Evolutionary conservation across 2,113 vertebrate genomes (phyloP), one percentile per base, ranked within the genome.

Genomic region (Perognathus longimembris): DNA sequence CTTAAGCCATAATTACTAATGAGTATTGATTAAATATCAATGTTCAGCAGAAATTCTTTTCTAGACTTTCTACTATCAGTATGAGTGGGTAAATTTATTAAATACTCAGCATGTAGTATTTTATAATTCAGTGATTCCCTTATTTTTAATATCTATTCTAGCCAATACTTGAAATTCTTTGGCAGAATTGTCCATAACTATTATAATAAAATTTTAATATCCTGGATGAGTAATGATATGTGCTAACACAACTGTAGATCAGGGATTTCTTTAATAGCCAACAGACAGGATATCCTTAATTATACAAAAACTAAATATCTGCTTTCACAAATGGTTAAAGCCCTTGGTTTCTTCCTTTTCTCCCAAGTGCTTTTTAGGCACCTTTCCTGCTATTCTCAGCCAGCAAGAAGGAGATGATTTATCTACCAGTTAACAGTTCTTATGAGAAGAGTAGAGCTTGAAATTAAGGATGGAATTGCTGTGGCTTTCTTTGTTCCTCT

Each of bases 61-160:
- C 80, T 50, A 34, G 85, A 81, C 87, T 50, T 36, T 71, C 38
- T 78, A 40, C 30, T 67, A 36, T 78, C 70, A 89, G 67, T 34
- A 69, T 80, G 30, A 42, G 11, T 15, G 17, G 40, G 88, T 88
- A 84, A 70, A 70, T 69, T 89, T 83, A 89, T 95, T 95, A 96
- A 95, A 93, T 95, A 95, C 88, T 95, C 87, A 94, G 42, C 50
- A 77, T 86, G 85, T 17, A 86, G 57, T 73, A 70, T 78, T 95
- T 76, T 79, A 91, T 93, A 95, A 95, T 90, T 95, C 30, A 96
- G 36, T 32, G 84, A 78, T 88, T 91, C 73, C 80, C 26, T 93
- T 91, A 89, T 93, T 89, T 54, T 94, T 92, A 77, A 81, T 91
- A 94, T 90, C 66, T 89, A 93, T 71, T 85, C 20, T 45, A 88